phyloP scores from a whole-genome alignment of 2,888 invertebrate genomes.

The Coleophora flavipennella region DNA sequence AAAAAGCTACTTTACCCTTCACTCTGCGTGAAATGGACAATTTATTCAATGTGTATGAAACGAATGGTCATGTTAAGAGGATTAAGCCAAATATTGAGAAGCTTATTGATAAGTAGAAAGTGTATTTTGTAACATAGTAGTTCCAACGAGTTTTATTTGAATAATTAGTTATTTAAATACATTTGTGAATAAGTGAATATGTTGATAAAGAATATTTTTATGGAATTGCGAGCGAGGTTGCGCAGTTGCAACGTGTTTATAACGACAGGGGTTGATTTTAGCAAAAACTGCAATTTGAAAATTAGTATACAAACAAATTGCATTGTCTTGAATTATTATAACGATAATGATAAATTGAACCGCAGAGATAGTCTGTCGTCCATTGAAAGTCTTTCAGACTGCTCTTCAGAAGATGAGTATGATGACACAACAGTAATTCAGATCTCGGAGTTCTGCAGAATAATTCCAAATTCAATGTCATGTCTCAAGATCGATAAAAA shows the following conservation, averaged over 20 bases:
- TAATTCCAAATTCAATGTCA: slow-evolving; percentile 67
- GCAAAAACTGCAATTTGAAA: slow-evolving; percentile 56
- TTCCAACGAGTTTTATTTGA: slow-evolving; percentile 14
- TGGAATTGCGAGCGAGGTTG: slow-evolving; percentile 74
- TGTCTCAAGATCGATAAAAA: slow-evolving; percentile 61
- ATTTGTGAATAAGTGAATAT: slow-evolving; percentile 39
- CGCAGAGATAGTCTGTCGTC: slow-evolving; percentile 60
- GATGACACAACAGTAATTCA: slow-evolving; percentile 45
- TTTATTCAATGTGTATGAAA: slow-evolving; percentile 77
- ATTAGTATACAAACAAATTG: slow-evolving; percentile 59
- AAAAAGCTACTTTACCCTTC: slow-evolving; percentile 85
- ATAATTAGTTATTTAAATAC: slow-evolving; percentile 7
- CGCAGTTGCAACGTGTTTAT: slow-evolving; percentile 75
- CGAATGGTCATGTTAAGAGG: slow-evolving; percentile 66
- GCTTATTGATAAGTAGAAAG: slow-evolving; percentile 44
- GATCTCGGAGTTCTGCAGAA: slow-evolving; percentile 50
- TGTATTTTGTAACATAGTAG: slow-evolving; percentile 17
- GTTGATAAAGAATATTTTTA: slow-evolving; percentile 66
- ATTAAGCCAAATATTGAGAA: slow-evolving; percentile 39
- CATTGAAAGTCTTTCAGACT: slow-evolving; percentile 60
- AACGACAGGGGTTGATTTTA: slow-evolving; percentile 55
- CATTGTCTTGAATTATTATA: slow-evolving; percentile 56
- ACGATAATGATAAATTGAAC: slow-evolving; percentile 27
- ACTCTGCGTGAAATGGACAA: slow-evolving; percentile 83
- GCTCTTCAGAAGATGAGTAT: slow-evolving; percentile 52